These are phyloP conservation scores for Loripinus fragilis DNA, from an alignment of 2,888 invertebrate species.

Conservation along the genomic window DNA sequence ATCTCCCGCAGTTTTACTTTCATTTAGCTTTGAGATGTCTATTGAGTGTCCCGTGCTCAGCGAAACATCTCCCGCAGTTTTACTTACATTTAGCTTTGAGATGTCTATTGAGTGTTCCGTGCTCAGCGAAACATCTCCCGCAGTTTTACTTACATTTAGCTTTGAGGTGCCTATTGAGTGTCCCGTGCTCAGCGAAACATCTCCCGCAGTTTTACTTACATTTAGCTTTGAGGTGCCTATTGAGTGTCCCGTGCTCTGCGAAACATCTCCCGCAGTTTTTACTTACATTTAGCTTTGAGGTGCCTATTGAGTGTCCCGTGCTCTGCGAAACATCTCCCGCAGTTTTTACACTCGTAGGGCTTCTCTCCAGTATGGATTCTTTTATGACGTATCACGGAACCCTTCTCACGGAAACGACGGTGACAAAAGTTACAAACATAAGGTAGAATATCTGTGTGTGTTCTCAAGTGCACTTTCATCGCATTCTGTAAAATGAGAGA, in stretches of 20 bases:
- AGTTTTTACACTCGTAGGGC: constrained; percentile 78
- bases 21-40: no score
- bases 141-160: no score
- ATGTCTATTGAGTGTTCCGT: constrained; percentile 81
- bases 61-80: no score
- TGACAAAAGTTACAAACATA: constrained; percentile 78
- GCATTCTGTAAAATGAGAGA: constrained; percentile 73
- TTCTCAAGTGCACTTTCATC: constrained; percentile 80
- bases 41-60: no score
- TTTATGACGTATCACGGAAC: constrained; percentile 79
- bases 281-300: constrained; percentile 80
- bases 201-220: no score
- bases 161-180: no score
- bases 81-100: constrained; percentile 81
- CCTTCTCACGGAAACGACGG: constrained; percentile 80
- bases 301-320: constrained; percentile 81
- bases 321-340: constrained; percentile 79
- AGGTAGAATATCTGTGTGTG: constrained; percentile 77
- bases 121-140: constrained; percentile 79
- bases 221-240: constrained; percentile 81
- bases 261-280: constrained; percentile 77
- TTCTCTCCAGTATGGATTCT: constrained; percentile 81
- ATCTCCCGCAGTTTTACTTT: no score
- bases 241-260: constrained; percentile 81
- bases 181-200: no score